Conservation (phyloP, 2,888 invertebrate genomes). For the Macaria notata region DNA sequence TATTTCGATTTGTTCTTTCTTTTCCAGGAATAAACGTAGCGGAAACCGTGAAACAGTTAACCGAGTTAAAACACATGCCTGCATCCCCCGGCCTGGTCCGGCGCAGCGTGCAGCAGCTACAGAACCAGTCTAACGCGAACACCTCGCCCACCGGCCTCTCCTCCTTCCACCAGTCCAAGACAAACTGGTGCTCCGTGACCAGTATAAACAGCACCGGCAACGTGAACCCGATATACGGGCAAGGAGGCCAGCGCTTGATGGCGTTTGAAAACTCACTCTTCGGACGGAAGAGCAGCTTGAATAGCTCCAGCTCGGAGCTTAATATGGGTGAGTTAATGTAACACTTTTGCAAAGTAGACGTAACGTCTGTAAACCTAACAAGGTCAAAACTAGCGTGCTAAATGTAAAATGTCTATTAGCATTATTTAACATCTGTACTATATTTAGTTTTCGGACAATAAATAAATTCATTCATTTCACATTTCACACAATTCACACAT, state of each 20-base stretch:
- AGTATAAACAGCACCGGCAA: conserved; percentile 68
- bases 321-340: conserved; percentile 49
- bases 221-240: conserved; percentile 76
- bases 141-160: conserved; percentile 46
- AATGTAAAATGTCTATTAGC: too few species aligned
- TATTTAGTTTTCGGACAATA: too few species aligned
- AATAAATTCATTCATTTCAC: too few species aligned
- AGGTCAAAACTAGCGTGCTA: too few species aligned
- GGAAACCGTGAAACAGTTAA: conserved; percentile 92
- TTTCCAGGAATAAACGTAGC: conserved; percentile 85
- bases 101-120: conserved; percentile 68
- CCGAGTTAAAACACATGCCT: conserved; percentile 92
- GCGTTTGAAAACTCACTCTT: conserved; percentile 71
- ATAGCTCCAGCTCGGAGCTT: conserved; percentile 63
- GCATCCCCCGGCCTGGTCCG: conserved; percentile 91
- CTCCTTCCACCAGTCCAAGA: conserved; percentile 68
- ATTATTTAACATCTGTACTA: too few species aligned
- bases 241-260: conserved; percentile 69
- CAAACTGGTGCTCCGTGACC: conserved; percentile 60
- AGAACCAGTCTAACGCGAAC: conserved; percentile 46
- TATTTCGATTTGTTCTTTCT: neutral
- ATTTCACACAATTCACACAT: too few species aligned
- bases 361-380: too few species aligned
- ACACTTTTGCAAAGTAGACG: neutral
- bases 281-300: conserved; percentile 72